Base-by-base conservation (phyloP, 1,140 invertebrate genomes). In the Pogonus chalceus region DNA sequence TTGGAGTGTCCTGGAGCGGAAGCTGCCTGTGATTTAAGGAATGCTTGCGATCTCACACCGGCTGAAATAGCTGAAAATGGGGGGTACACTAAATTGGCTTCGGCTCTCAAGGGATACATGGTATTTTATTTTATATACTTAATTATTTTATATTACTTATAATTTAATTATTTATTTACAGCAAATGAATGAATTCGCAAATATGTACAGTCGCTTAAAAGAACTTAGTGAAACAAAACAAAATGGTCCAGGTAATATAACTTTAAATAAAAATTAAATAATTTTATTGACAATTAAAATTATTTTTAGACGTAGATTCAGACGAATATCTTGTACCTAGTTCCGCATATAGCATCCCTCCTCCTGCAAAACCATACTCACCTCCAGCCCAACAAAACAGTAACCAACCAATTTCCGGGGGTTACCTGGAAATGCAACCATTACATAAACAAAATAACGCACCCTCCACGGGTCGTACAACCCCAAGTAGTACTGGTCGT, bases 1-100 rank as follows among this genome's bases (percentile, higher is more conserved):
- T 68, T 94, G 56, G 88, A 93, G 58, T 89, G 86, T 66, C 88
- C 89, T 0, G 88, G 88, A 0, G 86, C 87, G 3, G 83, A 85
- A 53, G 72, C 81, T 0, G 89, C 89, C 0, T 85, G 84, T 58
- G 83, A 86, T n/a, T 72, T 90, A 4, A 76, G 79, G 39, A 93
- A 92, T 65, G 71, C 76, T n/a, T 75, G 79, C n/a, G 87, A 89
- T 20, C 70, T 84, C 51, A 86, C 85, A 1, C 88, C 90, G 0
- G 80, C 85, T 0, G 87, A 92, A 64, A 74, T 91, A 4, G 88
- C 88, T 1, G 81, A 89, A 51, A 76, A 81, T 58, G 78, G 82
- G 53, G 83, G 79, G 7, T 85, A 88, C 67, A 70, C 74, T 43
- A 78, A 79, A 63, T 72, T 88, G 4, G 84, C 87, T 1, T 79